Conservation (phyloP, 2,113 vertebrate species). For the Butastur rufipennis region DNA sequence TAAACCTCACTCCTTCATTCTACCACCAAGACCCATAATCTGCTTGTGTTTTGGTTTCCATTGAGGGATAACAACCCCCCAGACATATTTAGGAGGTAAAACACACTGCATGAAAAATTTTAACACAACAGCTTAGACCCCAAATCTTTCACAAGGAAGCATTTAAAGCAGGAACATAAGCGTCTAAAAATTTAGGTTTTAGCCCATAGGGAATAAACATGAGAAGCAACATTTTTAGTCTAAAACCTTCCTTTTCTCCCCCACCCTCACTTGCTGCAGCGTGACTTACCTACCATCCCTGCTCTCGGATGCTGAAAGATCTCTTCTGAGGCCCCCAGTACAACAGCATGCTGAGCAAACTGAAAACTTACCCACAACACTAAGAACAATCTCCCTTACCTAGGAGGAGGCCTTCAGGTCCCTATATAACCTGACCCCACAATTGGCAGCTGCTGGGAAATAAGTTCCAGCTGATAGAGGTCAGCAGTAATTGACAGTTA, state of each 20-base stretch:
- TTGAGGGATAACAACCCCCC: neutral
- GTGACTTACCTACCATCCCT: neutral
- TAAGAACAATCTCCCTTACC: fast-evolving
- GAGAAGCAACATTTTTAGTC: neutral
- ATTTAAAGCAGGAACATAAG: neutral
- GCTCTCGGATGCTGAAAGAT: neutral
- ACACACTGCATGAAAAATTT: neutral
- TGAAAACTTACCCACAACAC: fast-evolving
- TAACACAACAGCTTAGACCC: neutral
- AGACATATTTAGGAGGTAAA: neutral
- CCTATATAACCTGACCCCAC: neutral
- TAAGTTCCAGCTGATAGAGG: neutral
- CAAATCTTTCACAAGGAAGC: neutral
- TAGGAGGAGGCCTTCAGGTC: fast-evolving
- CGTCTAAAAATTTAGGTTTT: neutral
- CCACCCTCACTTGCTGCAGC: fast-evolving
- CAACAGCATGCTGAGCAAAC: fast-evolving
- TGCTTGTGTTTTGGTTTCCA: neutral
- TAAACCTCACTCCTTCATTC: neutral
- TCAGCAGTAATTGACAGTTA: neutral
- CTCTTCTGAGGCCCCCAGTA: fast-evolving
- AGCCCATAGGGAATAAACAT: neutral
- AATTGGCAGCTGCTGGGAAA: neutral
- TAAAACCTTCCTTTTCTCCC: neutral
- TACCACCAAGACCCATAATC: neutral